These are phyloP conservation scores for Norana najaformis DNA, from an alignment of 2,888 invertebrate species.

Conservation along the genomic window DNA sequence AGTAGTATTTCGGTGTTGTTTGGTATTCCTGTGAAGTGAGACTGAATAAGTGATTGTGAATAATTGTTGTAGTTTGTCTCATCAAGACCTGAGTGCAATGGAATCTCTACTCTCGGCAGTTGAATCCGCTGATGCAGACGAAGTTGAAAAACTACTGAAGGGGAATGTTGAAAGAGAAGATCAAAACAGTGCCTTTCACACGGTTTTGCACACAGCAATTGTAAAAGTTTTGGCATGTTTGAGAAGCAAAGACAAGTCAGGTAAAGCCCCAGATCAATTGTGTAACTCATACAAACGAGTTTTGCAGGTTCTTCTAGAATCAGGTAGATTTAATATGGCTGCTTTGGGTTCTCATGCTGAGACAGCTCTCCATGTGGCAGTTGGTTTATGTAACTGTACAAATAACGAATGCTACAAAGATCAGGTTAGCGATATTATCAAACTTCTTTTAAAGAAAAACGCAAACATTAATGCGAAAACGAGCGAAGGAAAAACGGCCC, in stretches of 20 bases:
- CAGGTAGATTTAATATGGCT: background rate
- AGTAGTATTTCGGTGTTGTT: too few relatives aligned
- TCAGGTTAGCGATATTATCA: background rate
- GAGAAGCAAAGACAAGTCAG: too few relatives aligned
- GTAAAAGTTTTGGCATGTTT: background rate
- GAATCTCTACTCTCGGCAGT: background rate
- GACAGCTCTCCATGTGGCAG: background rate
- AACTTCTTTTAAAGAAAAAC: background rate
- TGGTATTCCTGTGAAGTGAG: background rate
- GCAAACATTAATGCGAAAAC: background rate
- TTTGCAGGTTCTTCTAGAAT: background rate
- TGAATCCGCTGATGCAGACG: background rate
- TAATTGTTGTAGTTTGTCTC: background rate
- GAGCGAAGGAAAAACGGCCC: too few relatives aligned
- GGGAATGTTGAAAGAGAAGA: background rate
- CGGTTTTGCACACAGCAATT: background rate
- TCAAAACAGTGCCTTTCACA: background rate
- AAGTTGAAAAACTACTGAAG: background rate
- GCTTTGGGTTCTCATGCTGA: background rate
- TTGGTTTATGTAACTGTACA: background rate
- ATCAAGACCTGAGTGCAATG: background rate
- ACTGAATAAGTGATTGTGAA: background rate
- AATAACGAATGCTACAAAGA: background rate
- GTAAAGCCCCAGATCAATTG: too few relatives aligned
- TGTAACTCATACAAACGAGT: background rate